Percentiles rank a stretch among this genome's conserved stretches.
phyloP scores from a whole-genome alignment of 1,140 invertebrate genomes.

The Pantala flavescens region DNA sequence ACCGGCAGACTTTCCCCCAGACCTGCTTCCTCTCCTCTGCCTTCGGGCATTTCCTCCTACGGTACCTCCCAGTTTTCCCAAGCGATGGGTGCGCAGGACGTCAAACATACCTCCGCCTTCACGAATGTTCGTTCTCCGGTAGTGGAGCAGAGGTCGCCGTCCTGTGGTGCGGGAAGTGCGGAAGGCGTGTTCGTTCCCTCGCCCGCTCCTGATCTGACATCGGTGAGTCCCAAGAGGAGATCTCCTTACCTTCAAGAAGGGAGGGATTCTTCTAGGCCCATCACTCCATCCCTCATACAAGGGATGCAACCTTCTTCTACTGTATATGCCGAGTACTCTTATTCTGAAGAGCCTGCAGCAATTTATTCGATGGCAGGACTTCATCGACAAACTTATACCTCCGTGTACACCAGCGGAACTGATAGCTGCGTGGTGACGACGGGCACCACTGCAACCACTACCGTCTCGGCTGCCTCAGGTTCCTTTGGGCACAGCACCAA shows the following conservation, averaged over 20 bases:
- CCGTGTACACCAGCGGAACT: slow-evolving; percentile 55
- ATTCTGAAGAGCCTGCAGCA: slow-evolving; percentile 45
- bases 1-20: slow-evolving; percentile 29
- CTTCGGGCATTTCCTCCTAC: neutral
- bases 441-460: slow-evolving; percentile 19
- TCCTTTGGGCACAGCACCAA: neutral
- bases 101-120: neutral
- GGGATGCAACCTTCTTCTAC: slow-evolving; percentile 42
- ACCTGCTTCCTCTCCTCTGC: slow-evolving; percentile 26
- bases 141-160: neutral
- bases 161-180: neutral
- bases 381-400: slow-evolving; percentile 55
- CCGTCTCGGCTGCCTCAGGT: slow-evolving; percentile 7
- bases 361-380: slow-evolving; percentile 64
- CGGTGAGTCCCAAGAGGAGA: slow-evolving; percentile 31
- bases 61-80: neutral
- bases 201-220: slow-evolving; percentile 36
- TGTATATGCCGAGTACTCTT: slow-evolving; percentile 27
- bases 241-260: neutral
- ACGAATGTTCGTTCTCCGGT: neutral
- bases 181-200: slow-evolving; percentile 37
- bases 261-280: neutral
- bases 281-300: neutral
- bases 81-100: neutral
- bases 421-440: slow-evolving; percentile 36